Evolutionary conservation across 1,140 invertebrate genomes (phyloP), one percentile per base, ranked within the genome.

Genomic region (Adoxophyes honmai): DNA sequence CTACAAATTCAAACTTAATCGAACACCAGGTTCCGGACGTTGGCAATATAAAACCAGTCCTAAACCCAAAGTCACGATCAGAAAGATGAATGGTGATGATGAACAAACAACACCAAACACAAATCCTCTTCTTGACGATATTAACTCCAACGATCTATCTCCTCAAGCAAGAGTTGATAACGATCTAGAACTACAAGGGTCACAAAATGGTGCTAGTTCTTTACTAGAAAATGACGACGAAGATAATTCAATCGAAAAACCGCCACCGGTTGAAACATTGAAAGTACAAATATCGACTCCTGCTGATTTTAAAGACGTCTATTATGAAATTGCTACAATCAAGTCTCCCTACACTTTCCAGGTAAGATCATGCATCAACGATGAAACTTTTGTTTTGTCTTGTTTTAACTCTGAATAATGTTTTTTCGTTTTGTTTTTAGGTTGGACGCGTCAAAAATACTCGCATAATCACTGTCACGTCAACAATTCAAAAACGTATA

Each of bases 11-110:
- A 96, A 95, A 75, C 81, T 95, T 10, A 93, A 95, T 54, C 89
- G 94, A 51, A 91, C 94, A 0, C 94, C 95, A 38, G 80, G 78
- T 6, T 76, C 82, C 6, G 94, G 95, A 28, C 92, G 95, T 60
- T 97, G 95, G 95, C 94, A 96, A 54, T 97, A 96, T 76, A 96
- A 96, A 79, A 95, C 95, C 0, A 94, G 95, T 1, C 94, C 95
- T 0, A 97, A 96, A 74, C 96, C 96, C 1, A 92, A 95, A 75
- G 93, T 97, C 0, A 92, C 93, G 36, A 97, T 97, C 63, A 91
- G 95, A 33, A 95, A 94, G 70, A 91, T 92, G 54, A 91, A 90
- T n/a, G 91, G 92, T 16, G 91, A 92, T 15, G 91, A 92, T 51
- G 88, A 90, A 55, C 78, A 81, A 55, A 87, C 86, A 4, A 89